Evolutionary conservation across 2,888 invertebrate genomes (phyloP).

Genomic region (Lepeophtheirus nordmannii): DNA sequence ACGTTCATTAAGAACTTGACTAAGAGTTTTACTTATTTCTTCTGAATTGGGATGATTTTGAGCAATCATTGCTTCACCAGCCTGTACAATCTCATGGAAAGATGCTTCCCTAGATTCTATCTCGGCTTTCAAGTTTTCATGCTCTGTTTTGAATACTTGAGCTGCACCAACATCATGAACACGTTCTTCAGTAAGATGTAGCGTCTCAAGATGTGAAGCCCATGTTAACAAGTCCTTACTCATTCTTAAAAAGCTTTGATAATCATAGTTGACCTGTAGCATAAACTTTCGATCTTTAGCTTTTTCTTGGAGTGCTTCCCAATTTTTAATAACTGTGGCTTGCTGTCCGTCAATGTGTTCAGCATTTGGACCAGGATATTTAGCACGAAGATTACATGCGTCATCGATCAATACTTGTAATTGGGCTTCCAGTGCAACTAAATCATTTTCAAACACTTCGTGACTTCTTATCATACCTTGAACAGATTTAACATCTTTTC

Average conservation of each 20-base stretch:
- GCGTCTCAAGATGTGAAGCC: slow-evolving; percentile 52
- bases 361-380: slow-evolving; percentile 82
- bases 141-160: slow-evolving; percentile 63
- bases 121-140: slow-evolving; percentile 62
- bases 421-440: slow-evolving; percentile 79
- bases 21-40: slow-evolving; percentile 64
- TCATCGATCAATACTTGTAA: slow-evolving; percentile 43
- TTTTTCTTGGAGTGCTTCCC: slow-evolving; percentile 67
- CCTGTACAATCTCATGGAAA: slow-evolving; percentile 54
- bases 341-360: slow-evolving; percentile 75
- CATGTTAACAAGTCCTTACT: slow-evolving; percentile 75
- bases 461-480: slow-evolving; percentile 65
- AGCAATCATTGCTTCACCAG: slow-evolving; percentile 63
- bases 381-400: slow-evolving; percentile 34
- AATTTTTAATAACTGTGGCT: slow-evolving; percentile 64
- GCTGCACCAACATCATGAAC: slow-evolving; percentile 66
- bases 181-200: slow-evolving; percentile 59
- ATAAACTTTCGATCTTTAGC: slow-evolving; percentile 62
- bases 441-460: slow-evolving; percentile 81
- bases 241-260: slow-evolving; percentile 63
- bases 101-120: slow-evolving; percentile 74
- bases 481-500: slow-evolving; percentile 70
- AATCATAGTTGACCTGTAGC: slow-evolving; percentile 67
- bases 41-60: slow-evolving; percentile 30
- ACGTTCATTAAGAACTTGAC: slow-evolving; percentile 58